Evolutionary conservation across 2,797 vertebrate species (phyloP), one percentile per base, ranked within the genome.

Genomic region (Pangasius macronema): DNA sequence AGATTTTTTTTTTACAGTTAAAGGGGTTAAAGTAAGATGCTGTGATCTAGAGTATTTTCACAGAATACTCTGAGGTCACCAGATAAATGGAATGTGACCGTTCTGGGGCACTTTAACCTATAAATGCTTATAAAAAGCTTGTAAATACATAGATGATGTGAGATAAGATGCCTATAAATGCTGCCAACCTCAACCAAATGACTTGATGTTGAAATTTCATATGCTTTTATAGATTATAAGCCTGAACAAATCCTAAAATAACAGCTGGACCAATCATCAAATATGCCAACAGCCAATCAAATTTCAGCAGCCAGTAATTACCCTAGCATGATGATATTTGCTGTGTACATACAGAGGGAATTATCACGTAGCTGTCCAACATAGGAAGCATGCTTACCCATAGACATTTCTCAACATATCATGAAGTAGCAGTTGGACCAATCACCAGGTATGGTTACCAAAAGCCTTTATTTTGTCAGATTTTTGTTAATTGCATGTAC

Each of bases 221-320:
- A 39, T 59, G n/a, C 30, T 33, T 63, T 81, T 81, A 39, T 42
- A 42, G 20, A 82, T n/a, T n/a, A 63, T 13, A 57, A 36, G 30
- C 18, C 33, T 13, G 53, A 39, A 59, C 20, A 30, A 2, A 30
- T 49, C 39, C 39, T 33, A 10, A 65, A 65, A 65, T n/a, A 46
- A 65, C 33, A 82, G 7, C 59, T 82, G 7, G 39, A 30, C 18
- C 42, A 22, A 33, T 67, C 42, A 42, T 30, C 16, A 65, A 51
- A 82, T 24, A 65, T 82, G 24, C 39, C 57, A 63, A 63, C 59
- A 82, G 42, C 39, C 42, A 65, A 39, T 65, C 61, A 65, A 5
- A 82, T 82, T 82, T 49, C 59, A 63, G 3, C 7, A 46, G 79
- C 6, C 36, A 65, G 80, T 63, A 49, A 82, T 65, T 63, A 63